Conservation (phyloP, 1,140 invertebrate species). For the Dufourea novaeangliae region DNA sequence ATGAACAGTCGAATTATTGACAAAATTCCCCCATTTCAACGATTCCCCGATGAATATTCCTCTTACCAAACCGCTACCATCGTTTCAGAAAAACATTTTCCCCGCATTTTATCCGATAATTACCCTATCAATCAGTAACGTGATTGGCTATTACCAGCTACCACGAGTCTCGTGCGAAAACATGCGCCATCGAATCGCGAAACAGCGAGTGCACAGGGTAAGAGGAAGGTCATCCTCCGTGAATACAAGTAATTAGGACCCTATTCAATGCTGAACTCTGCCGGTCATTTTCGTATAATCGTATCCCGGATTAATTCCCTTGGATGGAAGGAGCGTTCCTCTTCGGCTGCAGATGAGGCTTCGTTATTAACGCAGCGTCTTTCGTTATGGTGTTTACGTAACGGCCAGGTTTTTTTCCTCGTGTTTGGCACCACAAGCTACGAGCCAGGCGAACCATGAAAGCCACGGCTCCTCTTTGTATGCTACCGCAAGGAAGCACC, state of each 20-base stretch:
- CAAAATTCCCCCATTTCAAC: background rate
- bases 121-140: constrained; percentile 11
- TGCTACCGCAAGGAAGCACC: constrained; percentile 19
- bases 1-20: background rate
- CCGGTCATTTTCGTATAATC: background rate
- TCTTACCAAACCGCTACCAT: too few relatives aligned
- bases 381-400: constrained; percentile 23
- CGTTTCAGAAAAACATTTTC: background rate
- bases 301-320: background rate
- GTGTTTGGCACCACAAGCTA: background rate
- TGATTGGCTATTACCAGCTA: constrained; percentile 17
- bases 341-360: background rate
- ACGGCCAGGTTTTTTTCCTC: background rate
- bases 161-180: background rate
- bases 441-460: constrained; percentile 38
- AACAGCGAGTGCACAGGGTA: background rate
- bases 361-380: background rate
- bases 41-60: too few relatives aligned
- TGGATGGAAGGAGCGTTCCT: background rate
- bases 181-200: background rate
- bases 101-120: constrained; percentile 3
- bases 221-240: background rate
- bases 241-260: constrained; percentile 13
- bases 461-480: constrained; percentile 46
- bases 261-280: background rate